Conservation (phyloP, 2,888 invertebrate species). For the Entomobrya proxima region DNA sequence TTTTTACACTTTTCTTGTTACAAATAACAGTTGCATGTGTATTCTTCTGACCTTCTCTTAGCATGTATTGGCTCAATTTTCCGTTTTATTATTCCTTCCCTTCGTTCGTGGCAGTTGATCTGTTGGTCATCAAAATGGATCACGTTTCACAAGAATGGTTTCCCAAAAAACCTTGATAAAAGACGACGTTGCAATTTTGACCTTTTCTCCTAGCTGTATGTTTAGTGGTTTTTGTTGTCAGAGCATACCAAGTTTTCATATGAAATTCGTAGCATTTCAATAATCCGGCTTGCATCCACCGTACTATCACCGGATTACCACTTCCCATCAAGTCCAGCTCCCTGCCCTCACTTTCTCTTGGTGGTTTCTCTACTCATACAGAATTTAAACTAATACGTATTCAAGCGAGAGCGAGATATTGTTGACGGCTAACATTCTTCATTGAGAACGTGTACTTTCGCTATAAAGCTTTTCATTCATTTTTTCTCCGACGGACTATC, state of each 20-base stretch:
- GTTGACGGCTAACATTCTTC: not conserved
- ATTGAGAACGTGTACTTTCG: not conserved
- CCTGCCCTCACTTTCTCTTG: not conserved
- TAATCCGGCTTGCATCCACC: constrained; percentile 28
- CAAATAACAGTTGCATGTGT: not conserved
- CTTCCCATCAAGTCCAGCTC: not conserved
- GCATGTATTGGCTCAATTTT: not conserved
- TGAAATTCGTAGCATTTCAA: constrained; percentile 7
- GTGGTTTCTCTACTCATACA: not conserved
- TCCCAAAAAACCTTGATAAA: constrained; percentile 25
- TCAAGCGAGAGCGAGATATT: not conserved
- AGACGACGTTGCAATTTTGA: constrained; percentile 12
- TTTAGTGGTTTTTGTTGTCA: not conserved
- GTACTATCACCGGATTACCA: not conserved
- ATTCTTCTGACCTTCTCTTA: not conserved
- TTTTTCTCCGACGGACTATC: not conserved
- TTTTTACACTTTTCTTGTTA: not conserved
- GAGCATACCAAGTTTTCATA: not conserved
- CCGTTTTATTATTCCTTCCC: not conserved
- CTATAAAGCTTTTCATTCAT: not conserved
- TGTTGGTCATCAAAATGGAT: constrained; percentile 44
- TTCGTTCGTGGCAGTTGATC: constrained; percentile 14
- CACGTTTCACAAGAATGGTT: constrained; percentile 56
- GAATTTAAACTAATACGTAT: not conserved
- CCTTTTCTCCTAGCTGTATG: constrained; percentile 29